Conservation (phyloP, 2,113 vertebrate species). For the Neotoma lepida region DNA sequence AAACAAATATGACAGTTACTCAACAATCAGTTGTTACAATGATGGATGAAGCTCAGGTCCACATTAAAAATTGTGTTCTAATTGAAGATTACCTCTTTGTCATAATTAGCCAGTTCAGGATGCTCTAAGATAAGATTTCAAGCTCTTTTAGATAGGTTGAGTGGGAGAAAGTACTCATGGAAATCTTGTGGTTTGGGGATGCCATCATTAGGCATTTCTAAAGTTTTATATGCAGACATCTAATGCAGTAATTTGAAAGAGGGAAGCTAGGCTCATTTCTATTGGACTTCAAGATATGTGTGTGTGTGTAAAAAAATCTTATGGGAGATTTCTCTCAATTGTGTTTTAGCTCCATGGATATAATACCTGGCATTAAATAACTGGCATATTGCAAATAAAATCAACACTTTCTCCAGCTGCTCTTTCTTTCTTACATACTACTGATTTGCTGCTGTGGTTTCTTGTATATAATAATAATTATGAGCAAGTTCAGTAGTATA, state of each 20-base stretch:
- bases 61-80: neutral
- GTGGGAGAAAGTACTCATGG: neutral
- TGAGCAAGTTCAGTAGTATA: neutral
- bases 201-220: neutral
- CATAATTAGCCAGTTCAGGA: neutral
- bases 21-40: neutral
- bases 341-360: neutral
- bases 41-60: neutral
- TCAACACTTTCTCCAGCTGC: neutral
- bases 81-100: neutral
- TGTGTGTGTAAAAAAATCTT: neutral
- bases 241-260: neutral
- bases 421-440: neutral
- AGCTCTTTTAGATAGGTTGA: neutral
- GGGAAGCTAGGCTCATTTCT: neutral
- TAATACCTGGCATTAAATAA: neutral
- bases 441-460: neutral
- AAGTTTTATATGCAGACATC: neutral
- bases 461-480: neutral
- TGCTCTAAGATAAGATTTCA: neutral
- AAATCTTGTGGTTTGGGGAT: neutral
- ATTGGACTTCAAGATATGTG: neutral
- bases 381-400: neutral
- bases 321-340: neutral
- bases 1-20: neutral